Evolutionary conservation across 2,888 invertebrate species (phyloP).

Genomic region (Stratiomys singularior): DNA sequence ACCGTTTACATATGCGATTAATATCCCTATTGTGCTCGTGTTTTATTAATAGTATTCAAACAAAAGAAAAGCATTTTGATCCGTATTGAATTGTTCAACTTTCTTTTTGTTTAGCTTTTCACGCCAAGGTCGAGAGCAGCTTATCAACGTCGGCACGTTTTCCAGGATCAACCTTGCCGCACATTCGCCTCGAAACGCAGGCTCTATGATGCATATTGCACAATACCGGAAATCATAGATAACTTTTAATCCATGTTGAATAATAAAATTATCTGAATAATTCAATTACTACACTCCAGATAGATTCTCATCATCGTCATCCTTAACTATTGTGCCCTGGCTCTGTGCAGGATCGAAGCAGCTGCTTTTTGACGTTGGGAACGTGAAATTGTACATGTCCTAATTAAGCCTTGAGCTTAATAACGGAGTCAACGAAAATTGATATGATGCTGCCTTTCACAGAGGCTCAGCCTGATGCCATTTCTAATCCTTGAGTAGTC

Average conservation of each 20-base stretch:
- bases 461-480: background rate
- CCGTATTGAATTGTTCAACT: too few species aligned
- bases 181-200: too few species aligned
- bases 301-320: too few species aligned
- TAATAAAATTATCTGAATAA: constrained; percentile 21
- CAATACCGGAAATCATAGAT: background rate
- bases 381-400: constrained; percentile 2
- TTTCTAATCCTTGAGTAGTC: constrained; percentile 6
- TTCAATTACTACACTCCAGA: constrained; percentile 17
- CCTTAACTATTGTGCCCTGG: background rate
- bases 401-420: constrained; percentile 27
- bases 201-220: constrained; percentile 17
- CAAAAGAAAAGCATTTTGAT: too few species aligned
- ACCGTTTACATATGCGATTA: too few species aligned
- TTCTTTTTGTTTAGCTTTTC: too few species aligned
- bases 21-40: too few species aligned
- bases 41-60: too few species aligned
- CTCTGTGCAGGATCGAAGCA: background rate
- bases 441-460: constrained; percentile 23
- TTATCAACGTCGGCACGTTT: too few species aligned
- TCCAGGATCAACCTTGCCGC: too few species aligned
- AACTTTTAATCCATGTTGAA: constrained; percentile 11
- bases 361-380: background rate
- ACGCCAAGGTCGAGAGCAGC: too few species aligned
- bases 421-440: background rate